Conservation (phyloP, 2,113 vertebrate species). For the Chaetodon auriga region DNA sequence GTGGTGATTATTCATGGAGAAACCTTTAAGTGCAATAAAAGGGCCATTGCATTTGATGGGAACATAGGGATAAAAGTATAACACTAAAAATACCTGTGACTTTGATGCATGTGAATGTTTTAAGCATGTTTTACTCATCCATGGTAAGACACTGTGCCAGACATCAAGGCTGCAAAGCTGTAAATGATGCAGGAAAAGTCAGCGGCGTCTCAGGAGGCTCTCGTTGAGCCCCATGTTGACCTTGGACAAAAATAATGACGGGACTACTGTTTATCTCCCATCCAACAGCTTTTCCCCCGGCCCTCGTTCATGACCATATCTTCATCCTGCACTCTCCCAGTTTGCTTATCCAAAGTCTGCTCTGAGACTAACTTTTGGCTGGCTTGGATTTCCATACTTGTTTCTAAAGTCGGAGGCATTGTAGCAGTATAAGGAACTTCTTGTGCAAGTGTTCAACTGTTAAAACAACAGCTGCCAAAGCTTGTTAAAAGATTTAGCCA, state of each 20-base stretch:
- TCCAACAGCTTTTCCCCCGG: slow-evolving; percentile 73
- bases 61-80: not conserved
- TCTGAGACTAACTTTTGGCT: slow-evolving; percentile 55
- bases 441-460: slow-evolving; percentile 52
- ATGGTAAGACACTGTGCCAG: not conserved
- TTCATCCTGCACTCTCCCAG: slow-evolving; percentile 72
- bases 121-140: not conserved
- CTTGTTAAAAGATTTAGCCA: slow-evolving; percentile 28
- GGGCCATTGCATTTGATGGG: not conserved
- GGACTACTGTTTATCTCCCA: slow-evolving; percentile 74
- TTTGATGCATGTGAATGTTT: not conserved
- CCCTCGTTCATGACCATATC: slow-evolving; percentile 70
- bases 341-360: slow-evolving; percentile 72
- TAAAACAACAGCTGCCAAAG: slow-evolving; percentile 53
- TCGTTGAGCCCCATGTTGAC: slow-evolving; percentile 71
- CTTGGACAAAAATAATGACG: slow-evolving; percentile 65
- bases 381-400: slow-evolving; percentile 55
- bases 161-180: slow-evolving; percentile 26
- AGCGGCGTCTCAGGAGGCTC: slow-evolving; percentile 50
- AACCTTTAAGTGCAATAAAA: slow-evolving; percentile 5
- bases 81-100: not conserved
- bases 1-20: slow-evolving; percentile 24
- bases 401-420: slow-evolving; percentile 42
- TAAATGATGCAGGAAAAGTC: slow-evolving; percentile 46
- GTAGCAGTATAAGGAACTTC: slow-evolving; percentile 34